Evolutionary conservation across 2,113 vertebrate species (phyloP).

Genomic region (Proteles cristata): DNA sequence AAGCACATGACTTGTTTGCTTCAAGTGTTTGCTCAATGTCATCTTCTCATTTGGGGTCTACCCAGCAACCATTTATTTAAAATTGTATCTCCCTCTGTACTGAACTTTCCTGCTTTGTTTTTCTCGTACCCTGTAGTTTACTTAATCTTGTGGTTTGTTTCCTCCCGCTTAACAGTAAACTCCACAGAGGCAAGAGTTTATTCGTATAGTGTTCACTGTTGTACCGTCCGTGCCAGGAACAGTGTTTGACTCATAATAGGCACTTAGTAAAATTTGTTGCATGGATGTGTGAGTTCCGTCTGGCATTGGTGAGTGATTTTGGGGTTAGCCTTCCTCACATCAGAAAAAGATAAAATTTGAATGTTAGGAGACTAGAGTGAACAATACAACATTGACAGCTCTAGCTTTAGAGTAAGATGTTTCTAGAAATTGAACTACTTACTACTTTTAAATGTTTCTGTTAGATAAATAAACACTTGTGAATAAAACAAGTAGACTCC

Average conservation of each 20-base stretch:
- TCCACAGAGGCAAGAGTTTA: neutral
- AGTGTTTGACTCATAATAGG: neutral
- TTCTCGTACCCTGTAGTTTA: neutral
- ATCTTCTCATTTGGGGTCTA: neutral
- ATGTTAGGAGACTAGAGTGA: neutral
- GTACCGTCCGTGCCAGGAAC: neutral
- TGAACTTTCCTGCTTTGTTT: neutral
- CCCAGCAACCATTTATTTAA: neutral
- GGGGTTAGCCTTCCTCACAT: neutral
- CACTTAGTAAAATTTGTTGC: neutral
- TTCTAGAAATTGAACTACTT: neutral
- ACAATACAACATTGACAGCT: neutral
- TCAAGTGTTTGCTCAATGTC: neutral
- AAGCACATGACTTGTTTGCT: neutral
- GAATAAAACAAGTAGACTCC: neutral
- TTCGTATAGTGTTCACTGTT: neutral
- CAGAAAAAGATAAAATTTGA: slow-evolving; percentile 1
- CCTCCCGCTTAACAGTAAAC: neutral
- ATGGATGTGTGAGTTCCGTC: neutral
- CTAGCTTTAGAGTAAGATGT: neutral
- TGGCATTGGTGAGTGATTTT: neutral
- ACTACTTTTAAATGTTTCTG: slow-evolving; percentile 1
- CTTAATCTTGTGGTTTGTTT: neutral
- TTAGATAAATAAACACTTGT: neutral
- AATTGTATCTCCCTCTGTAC: neutral